Percentiles rank a stretch among this genome's conserved stretches.
These are phyloP conservation scores for Agelastica alni DNA, from an alignment of 2,888 invertebrate genomes.

Conservation along the genomic window DNA sequence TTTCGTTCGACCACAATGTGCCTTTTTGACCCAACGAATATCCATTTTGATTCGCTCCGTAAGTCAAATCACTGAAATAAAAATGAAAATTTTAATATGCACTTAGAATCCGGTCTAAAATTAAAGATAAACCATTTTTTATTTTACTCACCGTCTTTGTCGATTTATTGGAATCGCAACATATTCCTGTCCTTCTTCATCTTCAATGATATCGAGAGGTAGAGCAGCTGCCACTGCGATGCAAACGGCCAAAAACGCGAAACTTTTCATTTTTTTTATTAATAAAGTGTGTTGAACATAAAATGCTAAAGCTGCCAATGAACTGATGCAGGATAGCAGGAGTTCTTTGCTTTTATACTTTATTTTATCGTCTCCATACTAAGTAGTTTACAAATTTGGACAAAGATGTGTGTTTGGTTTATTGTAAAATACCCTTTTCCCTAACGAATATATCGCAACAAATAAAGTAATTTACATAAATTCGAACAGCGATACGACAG, in stretches of 20 bases:
- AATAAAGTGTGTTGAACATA: neutral
- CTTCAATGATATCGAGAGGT: constrained; percentile 30
- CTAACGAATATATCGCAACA: too few relatives aligned
- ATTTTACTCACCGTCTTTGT: constrained; percentile 28
- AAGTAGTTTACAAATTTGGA: too few relatives aligned
- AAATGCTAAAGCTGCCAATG: neutral
- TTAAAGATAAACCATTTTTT: too few relatives aligned
- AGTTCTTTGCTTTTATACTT: neutral
- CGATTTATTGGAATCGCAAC: constrained; percentile 26
- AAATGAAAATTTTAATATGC: neutral
- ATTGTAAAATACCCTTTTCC: too few relatives aligned
- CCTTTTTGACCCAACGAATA: constrained; percentile 9
- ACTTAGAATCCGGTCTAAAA: too few relatives aligned
- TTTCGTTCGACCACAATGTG: constrained; percentile 24
- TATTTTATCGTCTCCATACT: neutral
- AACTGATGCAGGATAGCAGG: neutral
- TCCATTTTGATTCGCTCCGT: constrained; percentile 10
- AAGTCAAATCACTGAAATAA: constrained; percentile 11
- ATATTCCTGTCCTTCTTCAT: constrained; percentile 31
- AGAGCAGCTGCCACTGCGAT: constrained; percentile 23
- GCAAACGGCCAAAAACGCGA: constrained; percentile 17
- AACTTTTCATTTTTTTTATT: constrained; percentile 31
- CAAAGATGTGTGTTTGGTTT: too few relatives aligned
- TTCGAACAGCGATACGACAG: too few relatives aligned
- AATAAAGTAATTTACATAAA: too few relatives aligned